Evolutionary conservation across 2,113 vertebrate species (phyloP).

Genomic region (Electrona antarctica): DNA sequence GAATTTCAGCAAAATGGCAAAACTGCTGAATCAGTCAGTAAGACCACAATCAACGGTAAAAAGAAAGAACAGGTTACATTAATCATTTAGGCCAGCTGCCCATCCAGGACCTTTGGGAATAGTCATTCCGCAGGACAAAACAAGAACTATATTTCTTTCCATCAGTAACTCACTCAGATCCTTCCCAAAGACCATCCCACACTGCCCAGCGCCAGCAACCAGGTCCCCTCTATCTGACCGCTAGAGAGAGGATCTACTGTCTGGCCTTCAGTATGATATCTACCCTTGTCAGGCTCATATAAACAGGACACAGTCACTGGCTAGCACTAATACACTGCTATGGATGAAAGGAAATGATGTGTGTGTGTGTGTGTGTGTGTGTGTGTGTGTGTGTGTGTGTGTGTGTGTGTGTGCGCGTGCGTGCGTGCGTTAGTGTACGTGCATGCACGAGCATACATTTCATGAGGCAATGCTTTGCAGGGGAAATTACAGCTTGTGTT

Average conservation of each 20-base stretch:
- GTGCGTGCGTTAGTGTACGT: not conserved
- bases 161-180: not conserved
- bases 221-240: not conserved
- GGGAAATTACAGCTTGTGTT: conserved; percentile 60
- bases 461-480: conserved; percentile 31
- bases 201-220: too few species aligned
- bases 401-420: not conserved
- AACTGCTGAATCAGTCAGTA: conserved; percentile 2
- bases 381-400: conserved; percentile 5
- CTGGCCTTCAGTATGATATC: not conserved
- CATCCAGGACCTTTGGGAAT: not conserved
- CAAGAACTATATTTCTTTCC: not conserved
- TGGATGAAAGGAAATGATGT: not conserved
- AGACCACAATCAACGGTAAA: not conserved
- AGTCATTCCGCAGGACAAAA: not conserved
- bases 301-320: conserved; percentile 13
- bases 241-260: conserved; percentile 10
- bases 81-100: not conserved
- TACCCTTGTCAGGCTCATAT: conserved; percentile 21
- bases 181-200: not conserved
- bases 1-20: not conserved
- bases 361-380: not conserved
- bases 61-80: not conserved
- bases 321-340: not conserved
- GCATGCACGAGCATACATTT: not conserved